Conservation (phyloP, 2,888 invertebrate species). For the Hymenopus coronatus region DNA sequence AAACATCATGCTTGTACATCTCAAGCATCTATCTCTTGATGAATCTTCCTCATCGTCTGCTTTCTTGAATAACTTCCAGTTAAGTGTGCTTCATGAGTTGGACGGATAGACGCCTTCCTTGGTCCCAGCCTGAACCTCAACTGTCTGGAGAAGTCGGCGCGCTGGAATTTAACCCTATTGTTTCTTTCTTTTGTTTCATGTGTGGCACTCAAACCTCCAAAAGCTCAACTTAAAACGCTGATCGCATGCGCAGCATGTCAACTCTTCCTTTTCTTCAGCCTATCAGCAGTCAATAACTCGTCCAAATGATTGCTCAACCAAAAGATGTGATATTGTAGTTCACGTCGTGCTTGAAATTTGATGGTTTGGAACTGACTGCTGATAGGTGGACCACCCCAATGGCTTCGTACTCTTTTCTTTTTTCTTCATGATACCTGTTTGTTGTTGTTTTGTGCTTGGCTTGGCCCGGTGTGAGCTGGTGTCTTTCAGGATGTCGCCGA, state of each 20-base stretch:
- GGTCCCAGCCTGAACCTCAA: background rate
- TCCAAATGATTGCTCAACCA: too few species aligned
- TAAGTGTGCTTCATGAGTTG: background rate
- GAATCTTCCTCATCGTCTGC: background rate
- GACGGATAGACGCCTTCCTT: background rate
- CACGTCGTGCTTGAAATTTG: background rate
- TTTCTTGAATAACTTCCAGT: background rate
- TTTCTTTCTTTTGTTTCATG: background rate
- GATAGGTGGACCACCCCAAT: background rate
- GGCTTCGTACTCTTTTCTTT: background rate
- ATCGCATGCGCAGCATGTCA: background rate
- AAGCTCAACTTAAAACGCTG: background rate
- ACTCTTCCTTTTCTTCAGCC: background rate
- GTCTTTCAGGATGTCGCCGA: slow-evolving; percentile 52
- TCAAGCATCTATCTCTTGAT: background rate
- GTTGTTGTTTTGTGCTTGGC: background rate
- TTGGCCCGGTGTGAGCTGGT: background rate
- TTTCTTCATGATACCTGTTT: too few species aligned
- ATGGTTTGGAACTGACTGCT: background rate
- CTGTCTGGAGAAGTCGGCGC: background rate
- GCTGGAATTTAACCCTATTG: background rate
- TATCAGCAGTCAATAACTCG: background rate
- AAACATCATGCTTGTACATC: too few species aligned
- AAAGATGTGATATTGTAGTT: too few species aligned
- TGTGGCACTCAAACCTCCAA: background rate